Percentiles rank a stretch among this genome's conserved stretches.
phyloP scores from a whole-genome alignment of 2,113 vertebrate genomes.

The Amazona guildingii region DNA sequence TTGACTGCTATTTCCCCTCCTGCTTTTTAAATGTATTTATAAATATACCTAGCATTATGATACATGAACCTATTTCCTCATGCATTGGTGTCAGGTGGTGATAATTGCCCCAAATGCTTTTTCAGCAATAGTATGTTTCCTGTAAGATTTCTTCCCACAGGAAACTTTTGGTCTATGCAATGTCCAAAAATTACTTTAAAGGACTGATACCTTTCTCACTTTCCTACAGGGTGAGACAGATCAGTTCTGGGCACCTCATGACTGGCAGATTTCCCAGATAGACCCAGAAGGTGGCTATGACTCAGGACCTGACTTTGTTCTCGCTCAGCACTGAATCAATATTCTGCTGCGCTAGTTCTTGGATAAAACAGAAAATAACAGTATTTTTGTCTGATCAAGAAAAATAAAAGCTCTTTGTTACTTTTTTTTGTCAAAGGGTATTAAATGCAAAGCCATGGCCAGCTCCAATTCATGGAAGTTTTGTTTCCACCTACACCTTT shows the following conservation, averaged over 20 bases:
- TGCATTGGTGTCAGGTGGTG: not conserved
- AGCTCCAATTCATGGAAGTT: not conserved
- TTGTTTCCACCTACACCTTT: not conserved
- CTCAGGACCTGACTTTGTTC: not conserved
- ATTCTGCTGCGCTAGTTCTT: not conserved
- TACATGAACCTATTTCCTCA: not conserved
- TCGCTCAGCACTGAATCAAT: not conserved
- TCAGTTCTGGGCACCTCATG: not conserved
- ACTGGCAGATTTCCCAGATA: not conserved
- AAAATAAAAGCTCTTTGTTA: not conserved
- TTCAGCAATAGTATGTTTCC: not conserved
- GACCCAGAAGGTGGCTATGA: not conserved
- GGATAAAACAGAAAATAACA: not conserved
- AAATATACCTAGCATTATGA: not conserved
- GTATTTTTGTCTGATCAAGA: not conserved
- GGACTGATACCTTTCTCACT: accelerated
- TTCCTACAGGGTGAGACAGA: not conserved
- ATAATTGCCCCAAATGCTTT: not conserved
- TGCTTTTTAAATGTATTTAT: slow-evolving; percentile 18
- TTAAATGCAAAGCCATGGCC: not conserved
- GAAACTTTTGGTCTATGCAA: not conserved
- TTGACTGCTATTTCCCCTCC: not conserved
- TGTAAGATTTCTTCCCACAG: not conserved
- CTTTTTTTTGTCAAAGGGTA: not conserved
- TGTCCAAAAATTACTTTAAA: not conserved